Percentiles rank a stretch among this genome's conserved stretches.
Conservation (phyloP, 2,797 vertebrate species). For the Cephalopachus bancanus region DNA sequence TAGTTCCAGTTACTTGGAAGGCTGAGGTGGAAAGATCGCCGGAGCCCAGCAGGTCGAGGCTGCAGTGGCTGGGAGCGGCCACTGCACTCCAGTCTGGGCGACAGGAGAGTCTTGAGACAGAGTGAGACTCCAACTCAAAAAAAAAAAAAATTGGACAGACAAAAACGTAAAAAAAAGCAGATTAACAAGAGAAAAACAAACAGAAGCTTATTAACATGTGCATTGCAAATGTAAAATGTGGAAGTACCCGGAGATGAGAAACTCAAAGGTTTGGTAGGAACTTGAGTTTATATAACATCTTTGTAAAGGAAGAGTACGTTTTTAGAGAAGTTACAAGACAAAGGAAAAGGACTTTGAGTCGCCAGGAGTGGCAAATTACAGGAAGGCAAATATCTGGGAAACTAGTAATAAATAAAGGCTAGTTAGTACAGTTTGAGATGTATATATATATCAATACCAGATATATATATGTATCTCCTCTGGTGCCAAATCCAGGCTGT, state of each 20-base stretch:
- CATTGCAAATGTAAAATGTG: not conserved
- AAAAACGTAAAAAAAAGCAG: not conserved
- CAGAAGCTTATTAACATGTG: not conserved
- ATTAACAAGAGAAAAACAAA: conserved; percentile 21
- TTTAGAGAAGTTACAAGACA: not conserved
- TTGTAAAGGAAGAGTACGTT: not conserved
- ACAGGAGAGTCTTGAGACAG: no score
- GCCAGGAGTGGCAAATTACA: not conserved
- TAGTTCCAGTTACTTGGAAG: no score
- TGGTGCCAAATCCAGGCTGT: not conserved
- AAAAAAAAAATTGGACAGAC: not conserved
- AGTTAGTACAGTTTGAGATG: not conserved
- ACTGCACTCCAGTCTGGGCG: no score
- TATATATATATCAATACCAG: not conserved
- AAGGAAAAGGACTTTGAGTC: not conserved
- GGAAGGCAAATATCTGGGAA: not conserved
- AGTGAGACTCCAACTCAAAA: no score
- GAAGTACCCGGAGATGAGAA: not conserved
- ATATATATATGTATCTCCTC: not conserved
- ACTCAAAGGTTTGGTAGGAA: not conserved
- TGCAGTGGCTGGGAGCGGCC: no score
- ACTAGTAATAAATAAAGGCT: not conserved
- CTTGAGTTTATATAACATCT: not conserved
- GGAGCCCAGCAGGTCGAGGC: no score
- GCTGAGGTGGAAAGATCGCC: no score